These are phyloP conservation scores for Halichoerus grypus DNA, from an alignment of 2,113 vertebrate species.

Conservation along the genomic window DNA sequence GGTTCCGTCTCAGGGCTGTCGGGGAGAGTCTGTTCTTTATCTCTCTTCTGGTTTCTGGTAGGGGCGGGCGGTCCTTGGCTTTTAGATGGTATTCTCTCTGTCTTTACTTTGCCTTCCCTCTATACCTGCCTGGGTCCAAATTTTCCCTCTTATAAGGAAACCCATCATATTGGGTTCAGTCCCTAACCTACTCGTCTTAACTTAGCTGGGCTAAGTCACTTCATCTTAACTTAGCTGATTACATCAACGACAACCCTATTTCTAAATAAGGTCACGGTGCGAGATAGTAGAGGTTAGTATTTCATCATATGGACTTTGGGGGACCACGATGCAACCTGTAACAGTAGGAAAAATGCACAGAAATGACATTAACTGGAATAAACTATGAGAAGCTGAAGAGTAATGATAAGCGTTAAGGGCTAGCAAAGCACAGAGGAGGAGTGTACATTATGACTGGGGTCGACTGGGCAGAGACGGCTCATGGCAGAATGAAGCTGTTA, in stretches of 20 bases:
- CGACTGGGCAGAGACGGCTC: neutral
- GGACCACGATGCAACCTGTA: neutral
- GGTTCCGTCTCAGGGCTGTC: neutral
- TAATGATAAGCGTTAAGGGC: neutral
- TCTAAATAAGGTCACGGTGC: neutral
- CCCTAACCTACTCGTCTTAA: neutral
- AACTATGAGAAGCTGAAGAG: neutral
- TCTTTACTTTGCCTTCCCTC: neutral
- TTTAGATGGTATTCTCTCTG: neutral
- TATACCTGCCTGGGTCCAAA: neutral
- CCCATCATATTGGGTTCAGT: neutral
- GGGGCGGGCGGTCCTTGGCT: neutral
- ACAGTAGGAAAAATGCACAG: neutral
- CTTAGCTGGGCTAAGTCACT: neutral
- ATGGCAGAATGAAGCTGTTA: neutral
- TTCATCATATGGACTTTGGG: neutral
- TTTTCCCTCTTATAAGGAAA: neutral
- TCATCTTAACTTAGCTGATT: neutral
- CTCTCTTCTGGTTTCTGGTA: neutral
- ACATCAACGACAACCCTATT: neutral
- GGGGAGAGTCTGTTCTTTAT: neutral
- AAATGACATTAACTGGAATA: neutral
- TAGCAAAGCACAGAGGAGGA: neutral
- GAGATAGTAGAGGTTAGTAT: neutral
- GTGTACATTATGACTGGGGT: neutral